phyloP scores from a whole-genome alignment of 1,140 invertebrate species.

The Neomicropteryx cornuta region DNA sequence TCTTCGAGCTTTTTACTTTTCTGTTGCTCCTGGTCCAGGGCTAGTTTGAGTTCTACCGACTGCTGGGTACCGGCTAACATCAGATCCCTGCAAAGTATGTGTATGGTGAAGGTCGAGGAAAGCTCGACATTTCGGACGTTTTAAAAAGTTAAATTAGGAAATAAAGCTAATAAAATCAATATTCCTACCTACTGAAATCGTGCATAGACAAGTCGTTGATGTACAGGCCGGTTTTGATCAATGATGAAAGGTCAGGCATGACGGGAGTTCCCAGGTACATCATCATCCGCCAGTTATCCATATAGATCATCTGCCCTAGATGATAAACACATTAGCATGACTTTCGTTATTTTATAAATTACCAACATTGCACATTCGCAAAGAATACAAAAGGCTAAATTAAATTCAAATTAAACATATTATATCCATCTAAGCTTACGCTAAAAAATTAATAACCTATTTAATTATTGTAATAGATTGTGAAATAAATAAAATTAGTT shows the following conservation, averaged over 20 bases:
- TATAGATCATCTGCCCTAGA: conserved; percentile 94
- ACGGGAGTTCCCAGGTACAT: conserved; percentile 93
- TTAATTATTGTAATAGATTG: too few species aligned
- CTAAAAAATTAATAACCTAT: too few species aligned
- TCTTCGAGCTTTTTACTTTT: conserved; percentile 95
- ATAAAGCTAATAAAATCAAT: conserved; percentile 5
- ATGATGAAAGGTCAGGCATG: conserved; percentile 82
- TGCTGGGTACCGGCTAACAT: conserved; percentile 96
- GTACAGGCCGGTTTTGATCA: conserved; percentile 83
- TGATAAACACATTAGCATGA: too few species aligned
- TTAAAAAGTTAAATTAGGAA: conserved; percentile 1
- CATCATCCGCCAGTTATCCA: conserved; percentile 95
- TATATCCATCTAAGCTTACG: conserved; percentile 3
- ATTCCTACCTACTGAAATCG: conserved; percentile 81
- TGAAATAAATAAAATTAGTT: too few species aligned
- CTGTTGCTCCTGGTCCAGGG: conserved; percentile 91
- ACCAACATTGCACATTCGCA: background rate
- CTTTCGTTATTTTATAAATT: too few species aligned
- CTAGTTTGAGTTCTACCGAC: conserved; percentile 90
- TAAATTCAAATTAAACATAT: conserved; percentile 1
- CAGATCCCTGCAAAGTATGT: conserved; percentile 57
- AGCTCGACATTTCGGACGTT: background rate
- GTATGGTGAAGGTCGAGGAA: conserved; percentile 1
- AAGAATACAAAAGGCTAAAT: conserved; percentile 2
- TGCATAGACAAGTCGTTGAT: conserved; percentile 98